These are phyloP conservation scores for Peromyscus californicus DNA, from an alignment of 2,113 vertebrate species.

Conservation along the genomic window DNA sequence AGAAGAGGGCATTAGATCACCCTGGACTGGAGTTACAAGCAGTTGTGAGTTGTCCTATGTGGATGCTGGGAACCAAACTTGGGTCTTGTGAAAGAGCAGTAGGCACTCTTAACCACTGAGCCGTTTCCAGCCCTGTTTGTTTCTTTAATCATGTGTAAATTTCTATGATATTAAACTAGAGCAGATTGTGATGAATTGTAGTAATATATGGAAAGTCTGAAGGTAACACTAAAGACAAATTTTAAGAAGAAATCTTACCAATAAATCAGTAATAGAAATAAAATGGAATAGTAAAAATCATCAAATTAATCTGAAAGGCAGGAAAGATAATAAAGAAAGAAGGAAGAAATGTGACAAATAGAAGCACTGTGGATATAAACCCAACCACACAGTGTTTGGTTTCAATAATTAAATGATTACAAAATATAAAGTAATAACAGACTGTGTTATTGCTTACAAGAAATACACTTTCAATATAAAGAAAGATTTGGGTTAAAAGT, in stretches of 20 bases:
- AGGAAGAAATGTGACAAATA: not conserved
- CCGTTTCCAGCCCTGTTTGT: not conserved
- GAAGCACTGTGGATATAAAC: not conserved
- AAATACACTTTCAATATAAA: constrained; percentile 27
- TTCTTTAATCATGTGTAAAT: not conserved
- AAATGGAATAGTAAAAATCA: constrained; percentile 16
- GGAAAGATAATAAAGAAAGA: not conserved
- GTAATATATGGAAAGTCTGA: not conserved
- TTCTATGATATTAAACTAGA: not conserved
- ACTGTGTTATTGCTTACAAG: not conserved
- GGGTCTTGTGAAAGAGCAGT: not conserved
- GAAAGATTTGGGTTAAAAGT: not conserved
- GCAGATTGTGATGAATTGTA: not conserved
- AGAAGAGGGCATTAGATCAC: not conserved
- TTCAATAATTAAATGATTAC: constrained; percentile 27
- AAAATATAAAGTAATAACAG: not conserved
- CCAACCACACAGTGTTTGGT: not conserved
- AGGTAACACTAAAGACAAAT: not conserved
- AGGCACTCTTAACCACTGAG: not conserved
- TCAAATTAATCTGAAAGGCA: not conserved
- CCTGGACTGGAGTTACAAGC: too few relatives aligned
- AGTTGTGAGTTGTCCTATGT: not conserved
- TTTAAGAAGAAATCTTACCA: not conserved
- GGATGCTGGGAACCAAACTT: not conserved
- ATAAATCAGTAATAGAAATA: not conserved